Conservation (phyloP, 2,888 invertebrate genomes). For the Mimas tiliae region DNA sequence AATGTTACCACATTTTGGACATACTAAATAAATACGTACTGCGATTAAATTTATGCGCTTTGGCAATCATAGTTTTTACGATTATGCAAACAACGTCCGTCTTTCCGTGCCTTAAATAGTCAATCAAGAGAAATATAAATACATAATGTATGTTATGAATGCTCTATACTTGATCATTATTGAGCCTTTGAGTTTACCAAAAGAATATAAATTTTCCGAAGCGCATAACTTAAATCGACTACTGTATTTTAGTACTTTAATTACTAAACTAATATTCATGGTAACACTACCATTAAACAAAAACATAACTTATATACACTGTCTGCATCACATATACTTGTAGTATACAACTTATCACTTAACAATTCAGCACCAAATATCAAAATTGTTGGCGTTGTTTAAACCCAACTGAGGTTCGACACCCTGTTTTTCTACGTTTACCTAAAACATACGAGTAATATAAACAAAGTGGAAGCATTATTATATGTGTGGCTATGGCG, state of each 20-base stretch:
- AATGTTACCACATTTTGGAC: not conserved
- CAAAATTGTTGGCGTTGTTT: not conserved
- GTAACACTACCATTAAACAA: constrained; percentile 12
- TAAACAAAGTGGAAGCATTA: not conserved
- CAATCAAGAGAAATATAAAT: too few relatives aligned
- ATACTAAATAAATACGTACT: too few relatives aligned
- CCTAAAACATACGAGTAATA: not conserved
- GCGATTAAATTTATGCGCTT: too few relatives aligned
- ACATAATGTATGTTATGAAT: too few relatives aligned
- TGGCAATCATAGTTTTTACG: too few relatives aligned
- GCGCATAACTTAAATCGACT: too few relatives aligned
- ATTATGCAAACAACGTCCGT: too few relatives aligned
- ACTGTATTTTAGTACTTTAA: not conserved
- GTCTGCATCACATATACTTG: constrained; percentile 6
- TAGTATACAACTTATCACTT: constrained; percentile 18
- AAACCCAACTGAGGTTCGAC: not conserved
- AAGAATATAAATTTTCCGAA: too few relatives aligned
- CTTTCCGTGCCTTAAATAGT: too few relatives aligned
- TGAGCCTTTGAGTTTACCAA: too few relatives aligned
- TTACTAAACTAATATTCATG: not conserved
- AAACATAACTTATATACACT: not conserved
- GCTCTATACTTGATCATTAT: too few relatives aligned
- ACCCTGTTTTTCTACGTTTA: not conserved
- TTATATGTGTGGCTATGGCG: not conserved
- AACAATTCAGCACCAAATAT: constrained; percentile 12